phyloP scores from a whole-genome alignment of 2,797 vertebrate species.

The Thunnus albacares region DNA sequence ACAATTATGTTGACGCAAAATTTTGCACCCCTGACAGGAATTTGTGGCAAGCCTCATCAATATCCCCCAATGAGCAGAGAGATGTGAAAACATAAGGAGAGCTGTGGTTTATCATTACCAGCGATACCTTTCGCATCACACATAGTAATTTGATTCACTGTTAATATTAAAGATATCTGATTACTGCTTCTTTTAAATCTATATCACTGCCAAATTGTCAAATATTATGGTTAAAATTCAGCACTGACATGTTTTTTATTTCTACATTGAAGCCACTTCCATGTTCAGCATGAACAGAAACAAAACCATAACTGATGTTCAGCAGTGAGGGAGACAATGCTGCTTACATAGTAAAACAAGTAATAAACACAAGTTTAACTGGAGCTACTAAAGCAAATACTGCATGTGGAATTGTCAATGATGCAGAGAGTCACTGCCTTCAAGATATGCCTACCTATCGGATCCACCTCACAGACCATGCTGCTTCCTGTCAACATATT shows the following conservation, averaged over 20 bases:
- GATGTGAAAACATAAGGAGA: not conserved
- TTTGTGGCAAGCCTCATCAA: not conserved
- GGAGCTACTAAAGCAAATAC: constrained; percentile 48
- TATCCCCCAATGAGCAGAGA: not conserved
- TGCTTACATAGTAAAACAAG: constrained; percentile 31
- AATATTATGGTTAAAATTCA: not conserved
- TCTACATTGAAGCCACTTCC: not conserved
- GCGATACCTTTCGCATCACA: not conserved
- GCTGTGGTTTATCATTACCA: not conserved
- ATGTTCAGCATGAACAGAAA: not conserved
- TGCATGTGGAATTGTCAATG: constrained; percentile 61
- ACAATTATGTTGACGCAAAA: no score
- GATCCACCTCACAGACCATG: constrained; percentile 75
- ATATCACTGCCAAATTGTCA: not conserved
- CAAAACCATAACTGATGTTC: constrained; percentile 9
- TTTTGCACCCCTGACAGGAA: not conserved
- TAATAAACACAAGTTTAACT: constrained; percentile 25
- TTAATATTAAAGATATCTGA: not conserved
- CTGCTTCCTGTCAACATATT: constrained; percentile 77
- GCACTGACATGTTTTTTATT: not conserved
- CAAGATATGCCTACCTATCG: constrained; percentile 73
- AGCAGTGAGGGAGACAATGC: constrained; percentile 14
- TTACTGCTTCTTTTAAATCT: not conserved
- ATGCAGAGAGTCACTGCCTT: constrained; percentile 66
- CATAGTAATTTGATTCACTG: not conserved